A percentile compares a stretch with the other conserved stretches of the same genome.
Conservation (phyloP, 2,113 vertebrate genomes). For the Oryzias javanicus region DNA sequence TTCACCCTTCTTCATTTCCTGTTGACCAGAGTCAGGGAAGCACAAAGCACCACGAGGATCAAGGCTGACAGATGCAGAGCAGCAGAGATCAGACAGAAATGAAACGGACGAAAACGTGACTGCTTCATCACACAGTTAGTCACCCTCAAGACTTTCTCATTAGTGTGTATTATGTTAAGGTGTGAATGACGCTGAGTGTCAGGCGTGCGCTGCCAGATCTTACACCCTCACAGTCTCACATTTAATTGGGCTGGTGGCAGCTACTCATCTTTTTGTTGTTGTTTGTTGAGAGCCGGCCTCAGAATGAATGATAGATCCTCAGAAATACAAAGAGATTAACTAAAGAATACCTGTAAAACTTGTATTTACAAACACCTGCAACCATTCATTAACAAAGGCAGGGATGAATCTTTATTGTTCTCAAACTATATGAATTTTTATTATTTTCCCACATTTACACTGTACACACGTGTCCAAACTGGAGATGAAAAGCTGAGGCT, state of each 20-base stretch:
- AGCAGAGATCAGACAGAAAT: slow-evolving; percentile 25
- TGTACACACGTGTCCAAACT: no score
- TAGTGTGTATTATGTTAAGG: slow-evolving; percentile 42
- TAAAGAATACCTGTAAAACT: slow-evolving; percentile 21
- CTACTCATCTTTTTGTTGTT: slow-evolving; percentile 31
- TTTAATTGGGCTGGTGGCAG: slow-evolving; percentile 39
- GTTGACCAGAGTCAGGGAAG: slow-evolving; percentile 45
- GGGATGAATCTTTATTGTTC: no score
- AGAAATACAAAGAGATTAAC: slow-evolving; percentile 11
- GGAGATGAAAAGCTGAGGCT: no score
- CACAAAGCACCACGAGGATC: slow-evolving; percentile 18
- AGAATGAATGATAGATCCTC: slow-evolving; percentile 3
- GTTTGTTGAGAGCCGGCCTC: neutral
- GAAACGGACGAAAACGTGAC: slow-evolving; percentile 25
- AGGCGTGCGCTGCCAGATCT: slow-evolving; percentile 28
- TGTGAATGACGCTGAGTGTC: slow-evolving; percentile 38
- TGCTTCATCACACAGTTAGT: slow-evolving; percentile 6
- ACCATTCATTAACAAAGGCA: no score
- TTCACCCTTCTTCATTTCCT: slow-evolving; percentile 62
- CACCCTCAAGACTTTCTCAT: slow-evolving; percentile 23
- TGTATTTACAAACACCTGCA: slow-evolving; percentile 12
- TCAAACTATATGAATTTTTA: no score
- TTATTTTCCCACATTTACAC: no score
- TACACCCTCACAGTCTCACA: slow-evolving; percentile 28
- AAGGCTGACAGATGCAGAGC: slow-evolving; percentile 1